Evolutionary conservation across 2,888 invertebrate species (phyloP).

Genomic region (Thumatha senex): DNA sequence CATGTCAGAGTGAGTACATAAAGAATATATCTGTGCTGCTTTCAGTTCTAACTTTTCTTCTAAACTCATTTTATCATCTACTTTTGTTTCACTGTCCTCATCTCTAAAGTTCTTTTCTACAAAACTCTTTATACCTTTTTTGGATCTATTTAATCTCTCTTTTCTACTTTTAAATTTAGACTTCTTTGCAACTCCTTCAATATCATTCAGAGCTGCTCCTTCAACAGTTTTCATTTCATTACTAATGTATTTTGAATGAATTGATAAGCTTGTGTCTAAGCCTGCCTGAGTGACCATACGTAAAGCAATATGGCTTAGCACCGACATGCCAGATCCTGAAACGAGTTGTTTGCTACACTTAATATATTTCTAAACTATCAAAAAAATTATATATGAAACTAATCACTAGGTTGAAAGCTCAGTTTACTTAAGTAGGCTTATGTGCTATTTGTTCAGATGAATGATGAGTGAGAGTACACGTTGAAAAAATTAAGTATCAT

Average conservation of each 20-base stretch:
- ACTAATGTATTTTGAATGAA: slow-evolving; percentile 69
- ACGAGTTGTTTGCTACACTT: slow-evolving; percentile 4
- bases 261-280: slow-evolving; percentile 70
- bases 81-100: slow-evolving; percentile 49
- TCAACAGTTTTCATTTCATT: slow-evolving; percentile 59
- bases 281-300: slow-evolving; percentile 90
- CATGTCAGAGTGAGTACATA: slow-evolving; percentile 86
- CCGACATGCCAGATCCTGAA: slow-evolving; percentile 90
- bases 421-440: no score
- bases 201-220: slow-evolving; percentile 60
- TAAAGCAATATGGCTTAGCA: slow-evolving; percentile 89
- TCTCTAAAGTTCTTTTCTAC: slow-evolving; percentile 52
- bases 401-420: no score
- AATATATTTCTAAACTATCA: no score
- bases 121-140: slow-evolving; percentile 60
- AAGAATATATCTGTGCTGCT: slow-evolving; percentile 81
- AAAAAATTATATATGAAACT: no score
- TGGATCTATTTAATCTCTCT: slow-evolving; percentile 67
- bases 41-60: slow-evolving; percentile 64
- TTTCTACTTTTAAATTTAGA: slow-evolving; percentile 71
- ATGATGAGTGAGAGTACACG: no score
- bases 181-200: slow-evolving; percentile 68
- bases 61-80: slow-evolving; percentile 55
- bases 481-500: no score
- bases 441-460: no score